Evolutionary conservation across 92 coral and sea anemone genomes (phyloP), one percentile per base, ranked within the genome.

Genomic region (Diadumene lineata): DNA sequence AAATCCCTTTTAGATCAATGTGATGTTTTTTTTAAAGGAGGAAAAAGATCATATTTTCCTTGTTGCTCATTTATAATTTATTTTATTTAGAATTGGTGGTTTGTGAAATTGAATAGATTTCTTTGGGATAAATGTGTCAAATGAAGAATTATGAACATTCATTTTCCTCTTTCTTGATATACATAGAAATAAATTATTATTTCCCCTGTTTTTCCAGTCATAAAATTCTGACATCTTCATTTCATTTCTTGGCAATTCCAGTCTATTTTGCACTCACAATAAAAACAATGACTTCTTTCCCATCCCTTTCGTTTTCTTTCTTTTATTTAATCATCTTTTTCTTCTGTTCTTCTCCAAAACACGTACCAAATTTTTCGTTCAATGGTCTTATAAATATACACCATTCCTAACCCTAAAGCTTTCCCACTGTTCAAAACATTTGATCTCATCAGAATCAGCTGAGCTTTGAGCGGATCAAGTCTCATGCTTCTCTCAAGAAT

Each of bases 341-440:
- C 90, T 17, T 88, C 90, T 43, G 75, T 70, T 57, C 79, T 63
- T 69, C 89, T 80, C 56, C 89, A 79, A 60, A 91, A 70, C 43
- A 88, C 75, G 43, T 84, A 73, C 97, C 97, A 91, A 57, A 91
- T 89, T 77, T 84, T 67, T 34, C 88, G 79, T 34, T 91, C 97
- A 8, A 86, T 79, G 53, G 79, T 62, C 31, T 90, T 81, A 71
- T 87, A 91, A 29, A 91, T 70, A 22, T 86, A 89, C 0, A 89
- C 92, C 58, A 94, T 43, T 3, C 97, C 98, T 25, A 92, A 85
- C 28, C 98, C 88, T 10, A 94, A 75, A 17, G 97, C 92, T 66
- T 92, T 94, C 56, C 98, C 81, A 72, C 98, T 94, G 81, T 92
- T 87, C 53, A 94, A 83, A 0, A 94, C 96, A 50, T 82, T 94